phyloP scores from a whole-genome alignment of 2,113 vertebrate species.

The Neogale vison region DNA sequence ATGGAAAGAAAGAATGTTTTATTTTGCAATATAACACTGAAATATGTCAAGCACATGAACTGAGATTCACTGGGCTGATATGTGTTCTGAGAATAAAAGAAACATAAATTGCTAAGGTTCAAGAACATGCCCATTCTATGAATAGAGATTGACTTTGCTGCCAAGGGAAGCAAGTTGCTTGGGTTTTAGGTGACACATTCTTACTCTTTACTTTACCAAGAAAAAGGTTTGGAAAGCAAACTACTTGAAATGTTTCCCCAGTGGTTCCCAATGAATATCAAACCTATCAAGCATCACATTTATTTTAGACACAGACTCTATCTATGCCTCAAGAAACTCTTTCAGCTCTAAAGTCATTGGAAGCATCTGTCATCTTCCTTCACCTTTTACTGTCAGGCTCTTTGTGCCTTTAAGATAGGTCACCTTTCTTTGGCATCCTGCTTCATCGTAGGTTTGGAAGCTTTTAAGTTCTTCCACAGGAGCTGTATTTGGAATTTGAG shows the following conservation, averaged over 20 bases:
- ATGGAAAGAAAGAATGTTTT: conserved; percentile 55
- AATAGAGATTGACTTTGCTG: conserved; percentile 74
- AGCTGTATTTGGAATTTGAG: background rate
- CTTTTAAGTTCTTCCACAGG: background rate
- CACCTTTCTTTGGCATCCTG: conserved; percentile 44
- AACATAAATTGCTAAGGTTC: conserved; percentile 76
- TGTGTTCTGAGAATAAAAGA: conserved; percentile 71
- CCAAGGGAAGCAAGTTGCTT: conserved; percentile 61
- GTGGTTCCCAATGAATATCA: conserved; percentile 68
- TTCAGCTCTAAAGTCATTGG: conserved; percentile 48
- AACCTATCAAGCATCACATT: conserved; percentile 67
- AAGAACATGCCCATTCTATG: conserved; percentile 73
- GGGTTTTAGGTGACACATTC: conserved; percentile 63
- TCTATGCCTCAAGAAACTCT: conserved; percentile 59
- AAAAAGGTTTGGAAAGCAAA: conserved; percentile 69
- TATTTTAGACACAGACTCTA: conserved; percentile 63
- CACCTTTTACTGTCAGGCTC: conserved; percentile 45
- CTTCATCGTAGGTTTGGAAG: background rate
- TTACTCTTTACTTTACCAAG: conserved; percentile 53
- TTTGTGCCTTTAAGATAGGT: conserved; percentile 49
- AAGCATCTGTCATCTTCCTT: conserved; percentile 52
- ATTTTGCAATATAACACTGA: conserved; percentile 69
- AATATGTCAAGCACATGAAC: conserved; percentile 63
- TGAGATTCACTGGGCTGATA: conserved; percentile 62
- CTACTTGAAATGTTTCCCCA: conserved; percentile 67